Evolutionary conservation across 2,888 invertebrate species (phyloP).

Genomic region (Drosophila rubida): DNA sequence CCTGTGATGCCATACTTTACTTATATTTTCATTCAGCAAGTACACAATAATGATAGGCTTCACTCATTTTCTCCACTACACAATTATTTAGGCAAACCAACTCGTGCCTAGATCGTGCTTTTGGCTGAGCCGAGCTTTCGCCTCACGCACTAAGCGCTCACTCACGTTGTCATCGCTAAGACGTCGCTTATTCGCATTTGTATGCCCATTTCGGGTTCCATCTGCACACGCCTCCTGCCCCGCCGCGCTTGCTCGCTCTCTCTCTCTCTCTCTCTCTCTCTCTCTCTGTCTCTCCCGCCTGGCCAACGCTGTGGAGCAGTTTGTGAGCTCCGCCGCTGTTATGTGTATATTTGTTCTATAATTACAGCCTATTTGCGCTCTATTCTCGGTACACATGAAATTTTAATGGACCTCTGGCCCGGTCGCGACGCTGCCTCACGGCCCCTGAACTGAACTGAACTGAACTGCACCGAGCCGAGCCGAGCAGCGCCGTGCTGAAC

Average conservation of each 20-base stretch:
- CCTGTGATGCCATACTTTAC: too few species aligned
- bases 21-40: too few species aligned
- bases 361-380: conserved; percentile 75
- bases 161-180: conserved; percentile 26
- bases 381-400: conserved; percentile 70
- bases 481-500: conserved; percentile 12
- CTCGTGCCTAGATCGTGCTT: too few species aligned
- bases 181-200: conserved; percentile 21
- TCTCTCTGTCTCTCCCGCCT: background rate
- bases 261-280: background rate
- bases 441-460: conserved; percentile 16
- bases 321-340: conserved; percentile 35
- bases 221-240: conserved; percentile 6
- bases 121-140: background rate
- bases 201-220: conserved; percentile 50
- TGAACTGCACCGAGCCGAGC: too few species aligned
- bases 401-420: conserved; percentile 62
- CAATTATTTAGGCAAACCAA: too few species aligned
- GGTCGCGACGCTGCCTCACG: background rate
- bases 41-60: too few species aligned
- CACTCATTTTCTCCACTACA: too few species aligned
- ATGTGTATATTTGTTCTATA: conserved; percentile 70
- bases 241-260: background rate
- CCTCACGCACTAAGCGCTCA: conserved; percentile 9
- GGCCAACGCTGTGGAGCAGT: background rate